phyloP scores from a whole-genome alignment of 2,888 invertebrate genomes.

The Petrolisthes cinctipes region DNA sequence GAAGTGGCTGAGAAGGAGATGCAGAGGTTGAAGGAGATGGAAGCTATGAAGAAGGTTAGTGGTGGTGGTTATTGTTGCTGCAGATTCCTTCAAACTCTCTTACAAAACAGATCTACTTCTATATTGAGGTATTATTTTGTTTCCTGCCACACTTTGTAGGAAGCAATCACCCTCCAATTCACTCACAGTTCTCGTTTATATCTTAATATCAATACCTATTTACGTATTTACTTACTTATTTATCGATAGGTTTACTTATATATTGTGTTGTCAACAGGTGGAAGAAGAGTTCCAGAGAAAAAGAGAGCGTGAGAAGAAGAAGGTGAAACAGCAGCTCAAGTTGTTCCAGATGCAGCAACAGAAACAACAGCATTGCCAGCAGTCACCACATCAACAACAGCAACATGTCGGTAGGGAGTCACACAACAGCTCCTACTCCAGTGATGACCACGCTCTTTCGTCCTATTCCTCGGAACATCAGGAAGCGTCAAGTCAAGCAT shows the following conservation, averaged over 20 bases:
- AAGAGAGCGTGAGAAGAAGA: slow-evolving; percentile 75
- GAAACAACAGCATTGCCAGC: slow-evolving; percentile 28
- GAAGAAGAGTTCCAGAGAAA: slow-evolving; percentile 88
- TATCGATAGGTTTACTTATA: too few species aligned
- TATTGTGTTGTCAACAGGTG: slow-evolving; percentile 39
- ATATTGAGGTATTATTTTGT: not conserved
- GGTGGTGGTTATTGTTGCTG: not conserved
- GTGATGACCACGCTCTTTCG: slow-evolving; percentile 49
- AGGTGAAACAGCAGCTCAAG: slow-evolving; percentile 60
- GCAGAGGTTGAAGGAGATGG: slow-evolving; percentile 62
- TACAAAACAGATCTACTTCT: too few species aligned
- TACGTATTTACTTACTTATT: too few species aligned
- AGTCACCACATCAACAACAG: slow-evolving; percentile 22
- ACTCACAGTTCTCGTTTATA: too few species aligned
- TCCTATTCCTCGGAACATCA: slow-evolving; percentile 55
- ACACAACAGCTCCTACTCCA: slow-evolving; percentile 56
- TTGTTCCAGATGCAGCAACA: slow-evolving; percentile 58
- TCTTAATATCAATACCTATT: too few species aligned
- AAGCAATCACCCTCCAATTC: too few species aligned
- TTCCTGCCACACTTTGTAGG: too few species aligned
- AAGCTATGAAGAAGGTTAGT: slow-evolving; percentile 65
- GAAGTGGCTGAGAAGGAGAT: slow-evolving; percentile 65
- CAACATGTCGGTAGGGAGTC: not conserved
- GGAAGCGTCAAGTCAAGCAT: slow-evolving; percentile 46
- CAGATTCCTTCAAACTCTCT: not conserved